Percentiles rank a stretch among this genome's conserved stretches.
Conservation (phyloP, 2,113 vertebrate species). For the Sciurus niger region DNA sequence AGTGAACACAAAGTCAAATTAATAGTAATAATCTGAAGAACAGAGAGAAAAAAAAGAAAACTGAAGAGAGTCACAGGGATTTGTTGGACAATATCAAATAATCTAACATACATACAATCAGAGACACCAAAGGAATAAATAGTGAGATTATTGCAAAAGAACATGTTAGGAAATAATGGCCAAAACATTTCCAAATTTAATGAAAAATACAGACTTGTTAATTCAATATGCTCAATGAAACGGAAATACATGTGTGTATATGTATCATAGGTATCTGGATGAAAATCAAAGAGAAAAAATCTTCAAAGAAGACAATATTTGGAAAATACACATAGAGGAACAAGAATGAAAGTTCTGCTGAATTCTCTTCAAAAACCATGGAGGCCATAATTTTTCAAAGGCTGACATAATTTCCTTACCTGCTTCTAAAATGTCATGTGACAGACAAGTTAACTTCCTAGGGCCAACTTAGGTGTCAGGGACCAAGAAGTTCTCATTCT, state of each 20-base stretch:
- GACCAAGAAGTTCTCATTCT: too few relatives aligned
- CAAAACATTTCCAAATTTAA: neutral
- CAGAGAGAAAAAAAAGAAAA: neutral
- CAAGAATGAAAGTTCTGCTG: neutral
- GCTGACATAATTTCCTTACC: neutral
- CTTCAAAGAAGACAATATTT: neutral
- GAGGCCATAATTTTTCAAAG: neutral
- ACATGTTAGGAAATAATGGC: neutral
- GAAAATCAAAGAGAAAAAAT: neutral
- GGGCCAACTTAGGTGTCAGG: too few relatives aligned
- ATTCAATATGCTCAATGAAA: neutral
- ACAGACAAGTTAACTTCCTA: neutral
- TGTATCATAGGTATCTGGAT: neutral
- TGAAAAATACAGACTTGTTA: neutral
- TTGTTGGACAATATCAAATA: neutral
- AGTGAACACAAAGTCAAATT: neutral
- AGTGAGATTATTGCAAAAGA: neutral
- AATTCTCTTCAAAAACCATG: neutral
- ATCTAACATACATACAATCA: neutral
- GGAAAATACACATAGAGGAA: neutral
- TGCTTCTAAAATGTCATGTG: neutral
- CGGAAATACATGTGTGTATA: neutral
- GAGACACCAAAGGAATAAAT: neutral
- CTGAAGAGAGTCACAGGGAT: neutral
- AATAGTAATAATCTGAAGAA: neutral